These are phyloP conservation scores for Allophyes oxyacanthae DNA, from an alignment of 2,888 invertebrate genomes.

Conservation along the genomic window DNA sequence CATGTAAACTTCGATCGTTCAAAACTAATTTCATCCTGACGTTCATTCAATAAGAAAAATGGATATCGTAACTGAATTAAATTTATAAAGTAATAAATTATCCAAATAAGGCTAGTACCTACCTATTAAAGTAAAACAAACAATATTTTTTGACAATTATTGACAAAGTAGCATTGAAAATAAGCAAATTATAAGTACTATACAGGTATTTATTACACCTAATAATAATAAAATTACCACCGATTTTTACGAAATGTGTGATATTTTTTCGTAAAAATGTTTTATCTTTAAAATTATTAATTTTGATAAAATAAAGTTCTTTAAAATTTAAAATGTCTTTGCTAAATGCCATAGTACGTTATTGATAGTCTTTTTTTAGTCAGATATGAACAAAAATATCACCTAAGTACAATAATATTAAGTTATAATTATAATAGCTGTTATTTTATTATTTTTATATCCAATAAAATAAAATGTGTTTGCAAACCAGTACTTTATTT, in stretches of 20 bases:
- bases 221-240: slow-evolving; percentile 9
- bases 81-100: too few relatives aligned
- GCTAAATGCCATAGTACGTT: not conserved
- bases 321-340: not conserved
- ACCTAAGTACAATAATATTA: slow-evolving; percentile 28
- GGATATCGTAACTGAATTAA: too few relatives aligned
- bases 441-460: slow-evolving; percentile 26
- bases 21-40: too few relatives aligned
- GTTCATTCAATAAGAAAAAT: too few relatives aligned
- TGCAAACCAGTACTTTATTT: not conserved
- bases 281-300: not conserved
- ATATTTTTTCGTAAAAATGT: slow-evolving; percentile 1
- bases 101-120: too few relatives aligned
- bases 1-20: too few relatives aligned
- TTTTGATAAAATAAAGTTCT: not conserved
- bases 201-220: too few relatives aligned
- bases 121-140: too few relatives aligned
- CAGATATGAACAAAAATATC: slow-evolving; percentile 1
- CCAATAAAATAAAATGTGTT: too few relatives aligned
- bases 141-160: too few relatives aligned
- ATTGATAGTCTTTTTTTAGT: not conserved
- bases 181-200: too few relatives aligned
- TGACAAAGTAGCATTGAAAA: too few relatives aligned
- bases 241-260: slow-evolving; percentile 19
- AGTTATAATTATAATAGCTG: slow-evolving; percentile 45